These are phyloP conservation scores for Cryptus viduatorius DNA, from an alignment of 2,888 invertebrate genomes.

Conservation along the genomic window DNA sequence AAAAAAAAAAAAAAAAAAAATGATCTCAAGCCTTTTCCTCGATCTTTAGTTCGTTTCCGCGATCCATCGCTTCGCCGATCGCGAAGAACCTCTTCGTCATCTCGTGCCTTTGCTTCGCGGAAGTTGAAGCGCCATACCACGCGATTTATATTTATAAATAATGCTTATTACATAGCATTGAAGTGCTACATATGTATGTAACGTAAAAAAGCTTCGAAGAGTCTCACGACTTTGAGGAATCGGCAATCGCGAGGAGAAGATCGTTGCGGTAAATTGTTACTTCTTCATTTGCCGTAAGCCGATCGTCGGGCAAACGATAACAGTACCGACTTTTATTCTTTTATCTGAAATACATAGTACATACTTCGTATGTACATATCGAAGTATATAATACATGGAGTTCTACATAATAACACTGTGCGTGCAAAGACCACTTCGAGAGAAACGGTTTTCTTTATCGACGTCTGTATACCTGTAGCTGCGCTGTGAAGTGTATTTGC, in stretches of 20 bases:
- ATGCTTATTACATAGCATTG: too few relatives aligned
- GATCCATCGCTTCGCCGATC: neutral
- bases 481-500: neutral
- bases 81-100: too few relatives aligned
- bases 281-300: constrained; percentile 23
- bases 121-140: too few relatives aligned
- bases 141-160: neutral
- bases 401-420: constrained; percentile 1
- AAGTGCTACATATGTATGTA: neutral
- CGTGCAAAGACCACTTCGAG: constrained; percentile 4
- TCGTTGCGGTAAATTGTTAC: constrained; percentile 44
- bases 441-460: constrained; percentile 18
- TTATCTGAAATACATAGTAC: neutral
- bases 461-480: neutral
- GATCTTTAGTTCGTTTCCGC: neutral
- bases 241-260: neutral
- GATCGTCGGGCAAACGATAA: constrained; percentile 7
- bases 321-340: constrained; percentile 17
- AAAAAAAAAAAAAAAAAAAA: too few relatives aligned
- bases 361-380: constrained; percentile 9
- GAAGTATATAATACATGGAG: neutral
- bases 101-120: too few relatives aligned
- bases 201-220: neutral
- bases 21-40: neutral
- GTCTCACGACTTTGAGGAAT: neutral